Evolutionary conservation across 2,888 invertebrate species (phyloP), one percentile per base, ranked within the genome.

Genomic region (Patella ulyssiponensis): DNA sequence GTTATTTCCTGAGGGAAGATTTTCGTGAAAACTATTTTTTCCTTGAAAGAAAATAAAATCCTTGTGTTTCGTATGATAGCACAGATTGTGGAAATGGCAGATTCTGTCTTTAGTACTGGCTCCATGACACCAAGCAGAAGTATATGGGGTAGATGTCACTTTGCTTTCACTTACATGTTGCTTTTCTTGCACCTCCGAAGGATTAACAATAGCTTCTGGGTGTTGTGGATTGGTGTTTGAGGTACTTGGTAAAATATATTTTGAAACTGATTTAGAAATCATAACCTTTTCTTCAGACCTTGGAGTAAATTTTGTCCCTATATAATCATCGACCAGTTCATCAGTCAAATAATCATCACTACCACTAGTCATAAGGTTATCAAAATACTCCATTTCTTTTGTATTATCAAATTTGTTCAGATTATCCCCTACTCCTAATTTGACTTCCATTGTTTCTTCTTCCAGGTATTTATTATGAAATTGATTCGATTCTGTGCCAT

Each of bases 61-160:
- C 69, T 90, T 82, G 11, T 86, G 79, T 52, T 78, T 73, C 5
- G 91, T 85, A n/a, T 88, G 79, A 81, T 91, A 93, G 83, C 92
- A 93, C 33, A 93, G 80, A 84, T 93, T 92, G 54, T 86, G 79
- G 84, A 93, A 92, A 20, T 84, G 86, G 81, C 93, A 93, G 5
- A 86, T 75, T 73, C 88, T 82, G 70, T 87, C 80, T 23, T 74
- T 71, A 44, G 86, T 79, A 54, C 85, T 75, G 9, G 56, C 76
- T 9, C 89, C 89, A 71, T 76, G 78, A 77, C 90, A 90, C 85
- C 84, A 87, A 15, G 88, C 86, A 2, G 88, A 89, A 11, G 84
- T 82, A n/a, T 77, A 77, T 52, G 77, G 74, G 17, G 75, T 78
- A 3, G 77, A 44, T 12, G 83, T 72, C 44, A 44, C 44, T 44